Conservation (phyloP, 2,888 invertebrate species). For the Drosophila tripunctata region DNA sequence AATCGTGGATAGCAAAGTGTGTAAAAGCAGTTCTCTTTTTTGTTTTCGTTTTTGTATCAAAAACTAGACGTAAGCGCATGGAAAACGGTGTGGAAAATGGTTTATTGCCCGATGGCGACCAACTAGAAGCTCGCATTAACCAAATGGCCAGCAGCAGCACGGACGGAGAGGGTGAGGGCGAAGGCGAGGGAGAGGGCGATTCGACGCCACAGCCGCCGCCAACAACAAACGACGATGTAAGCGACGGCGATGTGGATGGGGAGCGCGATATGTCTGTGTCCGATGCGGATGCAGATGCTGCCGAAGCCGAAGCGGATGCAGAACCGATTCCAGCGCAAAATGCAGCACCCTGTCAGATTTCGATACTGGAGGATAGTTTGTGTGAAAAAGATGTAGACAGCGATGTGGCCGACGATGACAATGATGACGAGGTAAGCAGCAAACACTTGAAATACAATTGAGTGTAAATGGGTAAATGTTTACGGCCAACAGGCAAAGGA, state of each 20-base stretch:
- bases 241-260: constrained; percentile 57
- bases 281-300: constrained; percentile 46
- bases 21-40: constrained; percentile 35
- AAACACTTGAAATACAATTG: too few relatives aligned
- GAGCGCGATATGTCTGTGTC: constrained; percentile 56
- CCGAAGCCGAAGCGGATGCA: constrained; percentile 41
- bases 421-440: constrained; percentile 86
- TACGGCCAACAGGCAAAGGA: constrained; percentile 71
- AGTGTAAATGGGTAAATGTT: neutral
- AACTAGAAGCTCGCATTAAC: constrained; percentile 63
- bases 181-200: constrained; percentile 55
- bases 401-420: constrained; percentile 86
- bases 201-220: constrained; percentile 47
- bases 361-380: constrained; percentile 63
- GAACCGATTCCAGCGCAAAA: constrained; percentile 40
- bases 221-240: constrained; percentile 65
- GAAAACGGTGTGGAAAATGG: constrained; percentile 76
- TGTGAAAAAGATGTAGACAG: constrained; percentile 85
- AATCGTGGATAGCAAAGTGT: constrained; percentile 52
- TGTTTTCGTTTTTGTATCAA: constrained; percentile 10
- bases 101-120: constrained; percentile 72
- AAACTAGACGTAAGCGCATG: constrained; percentile 55
- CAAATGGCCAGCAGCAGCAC: constrained; percentile 62
- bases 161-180: constrained; percentile 57
- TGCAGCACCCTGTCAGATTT: constrained; percentile 31